phyloP scores from a whole-genome alignment of 2,113 vertebrate genomes.

The Crotalus helleri region DNA sequence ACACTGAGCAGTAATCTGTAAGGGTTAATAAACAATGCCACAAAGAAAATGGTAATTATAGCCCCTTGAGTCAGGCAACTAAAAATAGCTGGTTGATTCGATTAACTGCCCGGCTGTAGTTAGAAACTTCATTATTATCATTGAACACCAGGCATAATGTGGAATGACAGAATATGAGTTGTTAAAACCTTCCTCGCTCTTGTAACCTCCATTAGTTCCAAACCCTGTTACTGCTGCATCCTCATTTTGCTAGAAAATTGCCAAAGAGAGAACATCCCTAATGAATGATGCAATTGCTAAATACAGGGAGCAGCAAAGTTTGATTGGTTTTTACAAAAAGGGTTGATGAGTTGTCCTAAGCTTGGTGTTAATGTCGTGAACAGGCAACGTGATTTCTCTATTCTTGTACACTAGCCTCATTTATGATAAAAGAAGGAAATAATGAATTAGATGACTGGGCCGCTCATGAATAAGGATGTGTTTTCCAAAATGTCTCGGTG shows the following conservation, averaged over 20 bases:
- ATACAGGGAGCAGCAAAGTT: slow-evolving; percentile 8
- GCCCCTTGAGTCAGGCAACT: neutral
- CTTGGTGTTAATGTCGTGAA: slow-evolving; percentile 7
- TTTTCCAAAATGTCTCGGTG: neutral
- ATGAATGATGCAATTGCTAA: slow-evolving; percentile 29
- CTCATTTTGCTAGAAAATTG: slow-evolving; percentile 37
- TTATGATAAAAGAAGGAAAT: slow-evolving; percentile 18
- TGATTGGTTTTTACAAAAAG: slow-evolving; percentile 29
- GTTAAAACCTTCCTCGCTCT: slow-evolving; percentile 40
- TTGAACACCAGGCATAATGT: slow-evolving; percentile 29
- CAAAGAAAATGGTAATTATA: slow-evolving; percentile 2
- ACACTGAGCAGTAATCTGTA: neutral
- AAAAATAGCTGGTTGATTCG: slow-evolving; percentile 17
- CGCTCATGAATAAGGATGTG: neutral
- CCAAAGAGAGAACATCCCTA: slow-evolving; percentile 19
- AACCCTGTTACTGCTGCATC: neutral
- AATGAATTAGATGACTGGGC: slow-evolving; percentile 9
- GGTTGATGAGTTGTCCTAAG: slow-evolving; percentile 27
- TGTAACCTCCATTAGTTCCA: slow-evolving; percentile 29
- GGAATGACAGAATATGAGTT: slow-evolving; percentile 42
- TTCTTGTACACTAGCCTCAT: neutral
- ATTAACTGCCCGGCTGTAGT: neutral
- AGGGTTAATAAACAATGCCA: slow-evolving; percentile 25
- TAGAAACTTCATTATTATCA: slow-evolving; percentile 30
- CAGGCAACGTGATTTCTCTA: neutral